These are phyloP conservation scores for Hiodon tergisus DNA, from an alignment of 2,113 vertebrate genomes.

Conservation along the genomic window DNA sequence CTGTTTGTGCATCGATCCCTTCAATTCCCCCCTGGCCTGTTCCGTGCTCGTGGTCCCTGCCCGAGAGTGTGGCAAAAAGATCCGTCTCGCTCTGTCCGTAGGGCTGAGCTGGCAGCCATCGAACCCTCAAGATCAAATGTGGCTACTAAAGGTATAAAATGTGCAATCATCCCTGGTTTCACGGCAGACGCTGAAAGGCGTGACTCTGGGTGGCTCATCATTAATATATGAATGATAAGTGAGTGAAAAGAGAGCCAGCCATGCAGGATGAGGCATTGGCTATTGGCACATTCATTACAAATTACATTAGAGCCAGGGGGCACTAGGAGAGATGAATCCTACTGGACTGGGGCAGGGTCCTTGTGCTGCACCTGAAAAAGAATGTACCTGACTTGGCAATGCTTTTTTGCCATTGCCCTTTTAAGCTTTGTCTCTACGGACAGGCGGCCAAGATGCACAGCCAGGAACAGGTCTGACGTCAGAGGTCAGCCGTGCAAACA, in stretches of 20 bases:
- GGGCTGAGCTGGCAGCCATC: neutral
- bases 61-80: neutral
- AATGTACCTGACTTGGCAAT: neutral
- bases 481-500: neutral
- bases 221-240: constrained; percentile 16
- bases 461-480: too few relatives aligned
- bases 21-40: neutral
- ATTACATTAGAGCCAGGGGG: neutral
- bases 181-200: neutral
- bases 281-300: neutral
- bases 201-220: neutral
- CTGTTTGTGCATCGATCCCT: neutral
- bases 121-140: neutral
- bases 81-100: neutral
- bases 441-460: too few relatives aligned
- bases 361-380: neutral
- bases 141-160: neutral
- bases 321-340: neutral
- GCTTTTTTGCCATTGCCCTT: too few relatives aligned
- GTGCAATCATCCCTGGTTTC: neutral
- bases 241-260: neutral
- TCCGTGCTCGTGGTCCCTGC: too few relatives aligned
- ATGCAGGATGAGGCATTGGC: neutral
- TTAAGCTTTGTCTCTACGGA: too few relatives aligned
- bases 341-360: neutral